These are phyloP conservation scores for Plusia festucae DNA, from an alignment of 2,888 invertebrate species.

Conservation along the genomic window DNA sequence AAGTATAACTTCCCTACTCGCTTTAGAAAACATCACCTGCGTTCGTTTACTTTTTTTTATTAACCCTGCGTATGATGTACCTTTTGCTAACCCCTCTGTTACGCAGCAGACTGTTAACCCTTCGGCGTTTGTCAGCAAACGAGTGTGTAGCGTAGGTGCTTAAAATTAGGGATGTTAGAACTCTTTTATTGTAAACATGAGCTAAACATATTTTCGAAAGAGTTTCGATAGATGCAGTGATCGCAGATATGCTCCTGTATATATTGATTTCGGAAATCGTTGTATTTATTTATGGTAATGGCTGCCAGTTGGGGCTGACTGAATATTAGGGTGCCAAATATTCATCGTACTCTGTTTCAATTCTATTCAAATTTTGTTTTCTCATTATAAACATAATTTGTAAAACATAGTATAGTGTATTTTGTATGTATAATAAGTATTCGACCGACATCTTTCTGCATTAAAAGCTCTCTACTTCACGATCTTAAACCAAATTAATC, in stretches of 20 bases:
- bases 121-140: constrained; percentile 80
- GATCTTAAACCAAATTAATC: constrained; percentile 37
- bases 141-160: constrained; percentile 68
- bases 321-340: constrained; percentile 34
- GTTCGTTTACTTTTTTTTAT: constrained; percentile 69
- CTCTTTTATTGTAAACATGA: constrained; percentile 71
- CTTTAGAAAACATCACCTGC: constrained; percentile 57
- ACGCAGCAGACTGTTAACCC: constrained; percentile 86
- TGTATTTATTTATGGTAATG: constrained; percentile 46
- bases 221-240: constrained; percentile 26
- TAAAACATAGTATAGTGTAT: not conserved
- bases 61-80: constrained; percentile 70
- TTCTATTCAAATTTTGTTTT: constrained; percentile 16
- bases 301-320: constrained; percentile 18
- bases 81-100: constrained; percentile 77
- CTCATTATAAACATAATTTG: not conserved
- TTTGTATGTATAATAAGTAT: constrained; percentile 4
- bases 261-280: constrained; percentile 29
- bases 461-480: constrained; percentile 24
- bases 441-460: not conserved
- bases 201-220: constrained; percentile 60
- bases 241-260: constrained; percentile 21
- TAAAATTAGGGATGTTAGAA: constrained; percentile 73
- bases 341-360: constrained; percentile 23
- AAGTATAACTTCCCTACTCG: constrained; percentile 44